Evolutionary conservation across 2,113 vertebrate species (phyloP), one percentile per base, ranked within the genome.

Genomic region (Petroica traversi): DNA sequence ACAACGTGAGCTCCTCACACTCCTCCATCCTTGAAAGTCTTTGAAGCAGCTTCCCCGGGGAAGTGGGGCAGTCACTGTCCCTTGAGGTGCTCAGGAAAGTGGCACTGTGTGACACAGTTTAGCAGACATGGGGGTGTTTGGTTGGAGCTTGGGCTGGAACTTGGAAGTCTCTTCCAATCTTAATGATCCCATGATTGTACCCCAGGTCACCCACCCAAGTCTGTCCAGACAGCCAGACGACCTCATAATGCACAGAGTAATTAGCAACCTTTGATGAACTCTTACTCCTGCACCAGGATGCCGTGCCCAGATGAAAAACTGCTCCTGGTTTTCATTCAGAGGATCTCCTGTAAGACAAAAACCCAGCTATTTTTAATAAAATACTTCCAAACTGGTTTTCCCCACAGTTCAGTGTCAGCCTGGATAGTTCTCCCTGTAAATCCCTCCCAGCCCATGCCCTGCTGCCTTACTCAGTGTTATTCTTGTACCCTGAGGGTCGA

Each of bases 201-300:
- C 62, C 72, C 79, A 46, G 46, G 20, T 33, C 80, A 83, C 68
- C 80, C 68, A 83, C 78, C 63, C 61, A n/a, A 26, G 11, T 22
- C 25, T 74, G 64, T 40, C 49, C 81, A 78, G 85, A n/a, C 55
- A 55, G 43, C 74, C 62, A 80, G 61, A 46, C 3, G 0, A 34
- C 55, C 78, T 69, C 78, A 36, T 48, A 1, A 62, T 55, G 62
- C 8, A 41, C 48, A 62, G 19, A 40, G 31, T 41, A 62, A 83
- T 89, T 76, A 83, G 52, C 63, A 83, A 94, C 75, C 78, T 77
- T 74, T 71, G 81, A 77, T 83, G 78, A 95, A 85, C 71, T 94
- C 92, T 16, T 54, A 31, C 58, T 83, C 49, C 41, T 73, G 58
- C 49, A 64, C 0, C 0, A 49, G 78, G 73, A 66, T 0, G 0